Conservation (phyloP, 2,888 invertebrate species). For the Eristalis pertinax region DNA sequence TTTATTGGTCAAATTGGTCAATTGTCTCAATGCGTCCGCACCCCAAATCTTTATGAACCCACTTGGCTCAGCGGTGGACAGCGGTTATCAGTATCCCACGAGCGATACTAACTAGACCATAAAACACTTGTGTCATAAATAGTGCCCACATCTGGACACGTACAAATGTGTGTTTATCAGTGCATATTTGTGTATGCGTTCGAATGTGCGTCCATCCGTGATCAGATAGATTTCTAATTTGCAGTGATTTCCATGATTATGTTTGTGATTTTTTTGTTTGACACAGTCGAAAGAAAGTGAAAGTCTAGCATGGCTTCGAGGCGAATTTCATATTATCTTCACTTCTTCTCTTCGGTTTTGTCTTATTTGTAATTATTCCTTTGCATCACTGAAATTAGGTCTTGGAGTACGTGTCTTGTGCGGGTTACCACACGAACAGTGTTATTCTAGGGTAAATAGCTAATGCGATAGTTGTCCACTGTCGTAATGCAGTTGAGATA, state of each 20-base stretch:
- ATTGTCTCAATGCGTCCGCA: neutral
- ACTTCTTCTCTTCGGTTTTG: neutral
- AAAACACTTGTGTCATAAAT: constrained; percentile 9
- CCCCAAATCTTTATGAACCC: neutral
- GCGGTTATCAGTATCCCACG: neutral
- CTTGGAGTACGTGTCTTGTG: neutral
- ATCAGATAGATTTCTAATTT: constrained; percentile 37
- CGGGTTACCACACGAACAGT: neutral
- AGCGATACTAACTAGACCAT: neutral
- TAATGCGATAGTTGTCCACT: neutral
- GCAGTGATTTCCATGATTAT: constrained; percentile 27
- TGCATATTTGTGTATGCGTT: neutral
- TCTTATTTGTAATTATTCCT: neutral
- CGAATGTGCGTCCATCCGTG: neutral
- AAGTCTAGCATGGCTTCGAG: constrained; percentile 11
- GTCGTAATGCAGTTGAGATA: neutral
- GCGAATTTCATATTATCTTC: constrained; percentile 7
- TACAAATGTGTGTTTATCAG: too few relatives aligned
- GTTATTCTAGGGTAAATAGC: neutral
- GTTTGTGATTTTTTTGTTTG: neutral
- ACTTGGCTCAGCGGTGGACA: neutral
- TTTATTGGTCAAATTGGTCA: neutral
- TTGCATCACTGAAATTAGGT: neutral
- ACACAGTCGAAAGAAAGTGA: constrained; percentile 11
- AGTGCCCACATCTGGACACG: neutral